phyloP scores from a whole-genome alignment of 2,888 invertebrate genomes.

The Tubulanus polymorphus region DNA sequence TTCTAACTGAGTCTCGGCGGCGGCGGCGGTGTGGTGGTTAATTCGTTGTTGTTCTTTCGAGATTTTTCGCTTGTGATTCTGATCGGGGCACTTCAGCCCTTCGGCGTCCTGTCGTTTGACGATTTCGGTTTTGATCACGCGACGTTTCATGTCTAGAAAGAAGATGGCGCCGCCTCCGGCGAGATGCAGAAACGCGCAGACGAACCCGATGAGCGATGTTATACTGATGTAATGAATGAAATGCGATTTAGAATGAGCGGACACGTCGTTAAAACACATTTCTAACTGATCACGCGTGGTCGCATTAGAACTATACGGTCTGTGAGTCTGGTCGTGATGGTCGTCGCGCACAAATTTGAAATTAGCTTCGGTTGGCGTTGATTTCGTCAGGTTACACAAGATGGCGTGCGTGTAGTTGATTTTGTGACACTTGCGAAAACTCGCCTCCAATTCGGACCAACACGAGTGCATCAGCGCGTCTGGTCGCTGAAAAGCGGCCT shows the following conservation, averaged over 20 bases:
- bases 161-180: too few species aligned
- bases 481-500: not conserved
- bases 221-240: not conserved
- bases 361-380: not conserved
- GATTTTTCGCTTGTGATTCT: too few species aligned
- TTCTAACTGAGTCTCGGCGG: too few species aligned
- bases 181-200: not conserved
- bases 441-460: not conserved
- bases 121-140: too few species aligned
- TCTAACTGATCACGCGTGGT: not conserved
- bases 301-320: not conserved
- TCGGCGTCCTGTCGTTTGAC: too few species aligned
- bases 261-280: not conserved
- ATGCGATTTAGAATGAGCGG: not conserved
- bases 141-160: too few species aligned
- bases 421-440: not conserved
- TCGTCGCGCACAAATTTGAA: not conserved
- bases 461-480: not conserved
- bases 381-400: not conserved
- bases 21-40: too few species aligned
- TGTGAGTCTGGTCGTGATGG: not conserved
- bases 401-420: conserved; percentile 1
- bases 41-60: too few species aligned
- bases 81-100: too few species aligned
- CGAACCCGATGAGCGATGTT: not conserved